Conservation (phyloP, 2,113 vertebrate genomes). For the Cacatua alba region DNA sequence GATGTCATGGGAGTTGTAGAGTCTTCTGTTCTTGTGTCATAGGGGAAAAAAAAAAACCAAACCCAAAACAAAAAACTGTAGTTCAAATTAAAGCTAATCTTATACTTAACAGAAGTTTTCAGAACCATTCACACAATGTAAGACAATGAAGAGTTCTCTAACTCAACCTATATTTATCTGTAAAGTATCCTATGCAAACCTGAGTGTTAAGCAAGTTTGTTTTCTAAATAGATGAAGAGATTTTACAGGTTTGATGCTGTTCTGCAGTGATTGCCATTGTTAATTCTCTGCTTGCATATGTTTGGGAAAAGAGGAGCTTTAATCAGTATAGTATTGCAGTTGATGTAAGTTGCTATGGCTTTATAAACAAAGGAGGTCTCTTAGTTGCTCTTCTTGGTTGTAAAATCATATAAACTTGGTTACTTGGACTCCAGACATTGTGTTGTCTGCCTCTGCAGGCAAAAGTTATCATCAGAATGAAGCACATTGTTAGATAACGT, state of each 20-base stretch:
- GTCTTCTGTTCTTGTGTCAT: background rate
- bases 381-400: background rate
- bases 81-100: background rate
- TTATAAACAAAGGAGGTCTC: background rate
- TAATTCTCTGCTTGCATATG: background rate
- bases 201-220: background rate
- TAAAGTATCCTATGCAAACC: background rate
- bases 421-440: background rate
- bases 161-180: background rate
- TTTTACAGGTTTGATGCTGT: background rate
- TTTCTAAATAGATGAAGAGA: background rate
- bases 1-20: background rate
- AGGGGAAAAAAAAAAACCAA: background rate
- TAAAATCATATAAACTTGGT: background rate
- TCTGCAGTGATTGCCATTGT: background rate
- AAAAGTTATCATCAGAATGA: background rate
- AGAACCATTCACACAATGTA: rapidly evolving
- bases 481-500: background rate
- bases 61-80: background rate
- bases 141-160: background rate
- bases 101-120: background rate
- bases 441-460: background rate
- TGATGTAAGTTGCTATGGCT: background rate
- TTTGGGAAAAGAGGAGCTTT: background rate
- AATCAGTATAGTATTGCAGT: background rate